A percentile compares a stretch with the other conserved stretches of the same genome.
Conservation (phyloP, 2,888 invertebrate species). For the Odontocolon sp. region DNA sequence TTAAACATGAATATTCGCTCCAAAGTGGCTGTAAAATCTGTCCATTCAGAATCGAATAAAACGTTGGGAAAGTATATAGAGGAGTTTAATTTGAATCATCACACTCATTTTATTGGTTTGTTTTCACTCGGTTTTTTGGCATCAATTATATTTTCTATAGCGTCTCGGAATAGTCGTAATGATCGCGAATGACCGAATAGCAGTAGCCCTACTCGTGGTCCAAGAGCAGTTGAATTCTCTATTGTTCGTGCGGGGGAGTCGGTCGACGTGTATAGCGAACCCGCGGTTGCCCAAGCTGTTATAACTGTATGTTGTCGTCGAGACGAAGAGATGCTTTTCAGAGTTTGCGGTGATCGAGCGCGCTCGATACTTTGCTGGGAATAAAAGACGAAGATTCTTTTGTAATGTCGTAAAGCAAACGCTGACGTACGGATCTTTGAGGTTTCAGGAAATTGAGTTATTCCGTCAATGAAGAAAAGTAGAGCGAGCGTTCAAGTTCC, state of each 20-base stretch:
- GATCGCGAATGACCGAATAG: slow-evolving; percentile 33
- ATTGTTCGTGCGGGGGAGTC: slow-evolving; percentile 45
- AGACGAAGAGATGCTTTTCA: not conserved
- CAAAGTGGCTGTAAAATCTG: too few species aligned
- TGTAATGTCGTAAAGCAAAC: slow-evolving; percentile 1
- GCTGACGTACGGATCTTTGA: not conserved
- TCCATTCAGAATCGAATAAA: too few species aligned
- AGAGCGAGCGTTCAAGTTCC: too few species aligned
- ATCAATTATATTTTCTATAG: not conserved
- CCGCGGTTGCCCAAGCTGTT: slow-evolving; percentile 15
- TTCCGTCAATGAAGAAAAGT: too few species aligned
- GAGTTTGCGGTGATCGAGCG: too few species aligned
- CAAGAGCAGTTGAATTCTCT: not conserved
- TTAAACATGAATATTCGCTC: too few species aligned
- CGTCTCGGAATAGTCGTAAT: slow-evolving; percentile 21
- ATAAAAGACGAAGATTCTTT: too few species aligned
- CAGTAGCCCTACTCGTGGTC: slow-evolving; percentile 21
- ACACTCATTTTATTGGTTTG: not conserved
- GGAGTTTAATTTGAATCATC: too few species aligned
- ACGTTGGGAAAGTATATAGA: too few species aligned
- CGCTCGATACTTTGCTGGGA: too few species aligned
- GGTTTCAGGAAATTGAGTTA: not conserved
- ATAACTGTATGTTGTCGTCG: slow-evolving; percentile 20
- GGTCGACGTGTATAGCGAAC: slow-evolving; percentile 24
- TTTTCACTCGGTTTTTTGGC: too few species aligned